phyloP scores from a whole-genome alignment of 2,888 invertebrate species.

The Epistrophella euchroma region DNA sequence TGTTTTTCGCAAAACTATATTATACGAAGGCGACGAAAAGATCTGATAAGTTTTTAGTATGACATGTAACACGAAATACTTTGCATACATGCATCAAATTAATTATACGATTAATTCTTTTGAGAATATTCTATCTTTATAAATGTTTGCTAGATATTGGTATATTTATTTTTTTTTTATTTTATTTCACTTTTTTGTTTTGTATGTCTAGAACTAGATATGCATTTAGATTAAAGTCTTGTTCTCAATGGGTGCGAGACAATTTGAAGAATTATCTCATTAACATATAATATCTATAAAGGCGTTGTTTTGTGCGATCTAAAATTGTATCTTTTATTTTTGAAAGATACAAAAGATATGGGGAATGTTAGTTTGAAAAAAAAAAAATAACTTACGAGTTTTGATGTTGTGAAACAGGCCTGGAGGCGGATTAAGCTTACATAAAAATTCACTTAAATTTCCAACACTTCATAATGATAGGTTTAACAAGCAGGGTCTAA shows the following conservation, averaged over 20 bases:
- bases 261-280: slow-evolving; percentile 68
- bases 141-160: slow-evolving; percentile 34
- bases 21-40: slow-evolving; percentile 74
- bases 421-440: no score
- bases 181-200: neutral
- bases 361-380: neutral
- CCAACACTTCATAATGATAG: no score
- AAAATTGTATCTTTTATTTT: slow-evolving; percentile 9
- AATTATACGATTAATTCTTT: slow-evolving; percentile 84
- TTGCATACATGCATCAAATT: slow-evolving; percentile 84
- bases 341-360: no score
- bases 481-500: no score
- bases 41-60: slow-evolving; percentile 77
- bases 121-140: slow-evolving; percentile 75
- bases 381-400: no score
- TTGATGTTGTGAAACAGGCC: no score
- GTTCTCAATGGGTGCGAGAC: slow-evolving; percentile 56
- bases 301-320: slow-evolving; percentile 6
- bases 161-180: slow-evolving; percentile 20
- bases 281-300: slow-evolving; percentile 17
- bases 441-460: no score
- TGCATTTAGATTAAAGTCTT: slow-evolving; percentile 47
- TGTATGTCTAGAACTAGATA: slow-evolving; percentile 27
- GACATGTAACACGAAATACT: slow-evolving; percentile 79
- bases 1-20: slow-evolving; percentile 50